Evolutionary conservation across 2,888 invertebrate species (phyloP).

Genomic region (Spilosoma lubricipeda): DNA sequence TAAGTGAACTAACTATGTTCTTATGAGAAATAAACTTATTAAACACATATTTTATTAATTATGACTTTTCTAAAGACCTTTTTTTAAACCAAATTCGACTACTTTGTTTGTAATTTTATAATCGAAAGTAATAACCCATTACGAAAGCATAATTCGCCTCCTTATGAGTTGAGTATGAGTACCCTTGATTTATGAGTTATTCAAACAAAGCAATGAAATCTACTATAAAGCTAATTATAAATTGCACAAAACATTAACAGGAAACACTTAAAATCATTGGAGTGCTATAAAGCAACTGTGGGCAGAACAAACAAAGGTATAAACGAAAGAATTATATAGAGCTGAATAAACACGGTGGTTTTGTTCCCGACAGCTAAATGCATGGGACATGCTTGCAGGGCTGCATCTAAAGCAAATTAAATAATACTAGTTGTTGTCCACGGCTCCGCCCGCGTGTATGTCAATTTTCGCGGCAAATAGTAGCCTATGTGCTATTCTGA

Average conservation of each 20-base stretch:
- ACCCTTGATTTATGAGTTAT: neutral
- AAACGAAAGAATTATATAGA: slow-evolving; percentile 42
- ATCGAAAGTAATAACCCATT: neutral
- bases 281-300: slow-evolving; percentile 26
- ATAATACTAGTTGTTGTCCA: neutral
- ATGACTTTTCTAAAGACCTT: neutral
- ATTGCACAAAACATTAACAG: slow-evolving; percentile 35
- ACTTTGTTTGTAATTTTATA: neutral
- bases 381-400: slow-evolving; percentile 36
- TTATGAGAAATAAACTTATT: too few species aligned
- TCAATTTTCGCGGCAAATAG: too few species aligned
- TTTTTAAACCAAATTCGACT: neutral
- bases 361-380: slow-evolving; percentile 38
- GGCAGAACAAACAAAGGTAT: slow-evolving; percentile 38
- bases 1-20: too few species aligned
- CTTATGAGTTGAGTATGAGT: too few species aligned
- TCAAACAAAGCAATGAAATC: slow-evolving; percentile 16
- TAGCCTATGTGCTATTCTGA: too few species aligned
- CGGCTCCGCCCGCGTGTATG: too few species aligned
- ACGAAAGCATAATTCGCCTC: neutral
- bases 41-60: too few species aligned
- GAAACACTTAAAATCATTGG: slow-evolving; percentile 35
- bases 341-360: slow-evolving; percentile 27
- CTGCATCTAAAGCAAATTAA: slow-evolving; percentile 6
- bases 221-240: slow-evolving; percentile 33